Evolutionary conservation across 2,113 vertebrate genomes (phyloP), one percentile per base, ranked within the genome.

Genomic region (Scatophagus argus): DNA sequence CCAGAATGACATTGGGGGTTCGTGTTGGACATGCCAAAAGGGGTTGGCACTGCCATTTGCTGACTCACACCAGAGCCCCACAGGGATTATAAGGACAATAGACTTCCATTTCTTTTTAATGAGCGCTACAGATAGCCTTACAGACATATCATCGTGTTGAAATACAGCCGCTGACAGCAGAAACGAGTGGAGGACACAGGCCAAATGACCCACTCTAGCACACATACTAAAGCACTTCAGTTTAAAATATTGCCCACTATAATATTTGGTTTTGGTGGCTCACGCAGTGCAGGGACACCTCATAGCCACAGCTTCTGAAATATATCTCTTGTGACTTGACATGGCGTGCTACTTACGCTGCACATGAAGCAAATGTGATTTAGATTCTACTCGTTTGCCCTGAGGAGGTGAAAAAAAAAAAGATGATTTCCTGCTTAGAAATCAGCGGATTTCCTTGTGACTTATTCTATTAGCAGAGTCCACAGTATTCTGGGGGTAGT

Each of bases 1-100:
- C 86, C 81, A 84, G 81, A 73, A 71, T 74, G 83, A 86, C 89
- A 78, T 64, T 70, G 79, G 74, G 74, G 71, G 76, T 83, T 79
- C 79, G 60, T 79, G 70, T 79, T 79, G 27, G 44, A 79, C 44
- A 65, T 72, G 69, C 76, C 82, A 76, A 61, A 69, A 76, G 69
- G 67, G 65, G 70, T 66, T 86, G 84, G 82, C 67, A 14, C 54
- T 69, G 74, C 44, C 27, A 54, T 63, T 83, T 12, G 84, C 87
- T 92, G 86, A 87, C 82, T 88, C 87, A 90, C 80, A 64, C 77
- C 39, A 11, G 10, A 8, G 38, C 25, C 59, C 64, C 79, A 56
- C 27, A 2, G 78, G 63, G 67, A 89, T 84, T 68, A 82, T 27
- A 54, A 39, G 66, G 58, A 76, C 75, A 81, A 83, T 73, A 64